Evolutionary conservation across 1,140 invertebrate species (phyloP).

Genomic region (Saccostrea glomerata): DNA sequence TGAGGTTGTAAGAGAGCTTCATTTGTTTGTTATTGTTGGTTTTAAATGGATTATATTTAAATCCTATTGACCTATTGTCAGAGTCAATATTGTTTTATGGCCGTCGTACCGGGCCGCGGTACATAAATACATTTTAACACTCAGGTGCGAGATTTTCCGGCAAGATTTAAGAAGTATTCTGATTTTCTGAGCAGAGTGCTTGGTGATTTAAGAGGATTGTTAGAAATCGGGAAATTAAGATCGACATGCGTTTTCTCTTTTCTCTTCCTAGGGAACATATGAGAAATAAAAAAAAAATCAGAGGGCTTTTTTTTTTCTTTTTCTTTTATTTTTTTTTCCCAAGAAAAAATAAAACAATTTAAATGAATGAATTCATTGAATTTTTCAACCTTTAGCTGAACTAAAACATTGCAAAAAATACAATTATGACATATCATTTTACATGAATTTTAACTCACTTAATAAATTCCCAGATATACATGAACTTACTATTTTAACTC

Average conservation of each 20-base stretch:
- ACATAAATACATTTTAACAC: constrained; percentile 35
- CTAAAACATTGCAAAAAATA: too few relatives aligned
- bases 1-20: not conserved
- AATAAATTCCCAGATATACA: too few relatives aligned
- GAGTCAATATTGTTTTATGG: constrained; percentile 34
- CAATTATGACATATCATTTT: too few relatives aligned
- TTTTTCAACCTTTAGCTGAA: too few relatives aligned
- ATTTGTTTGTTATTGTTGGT: constrained; percentile 37
- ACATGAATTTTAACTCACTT: too few relatives aligned
- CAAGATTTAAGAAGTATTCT: constrained; percentile 21
- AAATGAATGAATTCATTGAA: not conserved
- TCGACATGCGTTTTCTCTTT: constrained; percentile 18
- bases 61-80: constrained; percentile 36
- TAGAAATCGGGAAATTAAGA: not conserved
- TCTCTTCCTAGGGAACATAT: not conserved
- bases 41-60: constrained; percentile 37
- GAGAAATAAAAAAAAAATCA: too few relatives aligned
- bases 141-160: constrained; percentile 21
- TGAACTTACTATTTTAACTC: too few relatives aligned
- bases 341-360: not conserved
- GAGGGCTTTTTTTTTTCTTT: too few relatives aligned
- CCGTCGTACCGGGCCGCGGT: constrained; percentile 9
- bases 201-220: constrained; percentile 29
- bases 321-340: not conserved
- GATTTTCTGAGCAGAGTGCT: not conserved